phyloP scores from a whole-genome alignment of 2,113 vertebrate genomes.

The Paraplagusia blochii region DNA sequence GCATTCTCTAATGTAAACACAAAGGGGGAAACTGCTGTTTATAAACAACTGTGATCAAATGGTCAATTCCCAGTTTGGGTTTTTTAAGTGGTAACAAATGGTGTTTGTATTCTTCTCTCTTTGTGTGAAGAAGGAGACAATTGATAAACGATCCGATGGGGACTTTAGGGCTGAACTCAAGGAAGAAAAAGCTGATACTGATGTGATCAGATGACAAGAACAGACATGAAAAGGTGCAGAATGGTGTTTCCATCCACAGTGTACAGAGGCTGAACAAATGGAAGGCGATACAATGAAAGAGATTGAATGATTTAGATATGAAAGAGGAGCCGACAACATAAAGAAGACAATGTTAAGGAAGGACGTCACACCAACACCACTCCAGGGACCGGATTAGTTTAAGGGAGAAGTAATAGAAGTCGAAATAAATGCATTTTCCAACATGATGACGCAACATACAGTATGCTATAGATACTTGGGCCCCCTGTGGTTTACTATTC shows the following conservation, averaged over 20 bases:
- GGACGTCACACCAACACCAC: constrained; percentile 4
- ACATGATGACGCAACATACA: too few species aligned
- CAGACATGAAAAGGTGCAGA: constrained; percentile 6
- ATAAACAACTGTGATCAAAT: too few species aligned
- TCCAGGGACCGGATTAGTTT: constrained; percentile 5
- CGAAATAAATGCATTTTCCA: constrained; percentile 7
- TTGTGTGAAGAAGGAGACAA: not conserved
- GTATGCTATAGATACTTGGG: too few species aligned
- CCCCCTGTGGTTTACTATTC: too few species aligned
- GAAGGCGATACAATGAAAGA: constrained; percentile 5
- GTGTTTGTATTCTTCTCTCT: constrained; percentile 8
- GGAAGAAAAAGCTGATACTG: constrained; percentile 16
- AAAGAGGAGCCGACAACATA: constrained; percentile 20
- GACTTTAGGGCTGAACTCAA: not conserved
- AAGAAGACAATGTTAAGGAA: constrained; percentile 28
- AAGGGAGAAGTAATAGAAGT: constrained; percentile 13
- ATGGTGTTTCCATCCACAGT: not conserved
- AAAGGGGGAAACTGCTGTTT: not conserved
- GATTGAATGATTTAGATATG: constrained; percentile 7
- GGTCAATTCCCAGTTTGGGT: too few species aligned
- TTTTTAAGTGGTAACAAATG: not conserved
- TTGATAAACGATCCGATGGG: not conserved
- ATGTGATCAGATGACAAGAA: constrained; percentile 41
- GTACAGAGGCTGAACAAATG: constrained; percentile 16
- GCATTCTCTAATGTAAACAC: constrained; percentile 1